Conservation (phyloP, 2,797 vertebrate genomes). For the Prunella strophiata region DNA sequence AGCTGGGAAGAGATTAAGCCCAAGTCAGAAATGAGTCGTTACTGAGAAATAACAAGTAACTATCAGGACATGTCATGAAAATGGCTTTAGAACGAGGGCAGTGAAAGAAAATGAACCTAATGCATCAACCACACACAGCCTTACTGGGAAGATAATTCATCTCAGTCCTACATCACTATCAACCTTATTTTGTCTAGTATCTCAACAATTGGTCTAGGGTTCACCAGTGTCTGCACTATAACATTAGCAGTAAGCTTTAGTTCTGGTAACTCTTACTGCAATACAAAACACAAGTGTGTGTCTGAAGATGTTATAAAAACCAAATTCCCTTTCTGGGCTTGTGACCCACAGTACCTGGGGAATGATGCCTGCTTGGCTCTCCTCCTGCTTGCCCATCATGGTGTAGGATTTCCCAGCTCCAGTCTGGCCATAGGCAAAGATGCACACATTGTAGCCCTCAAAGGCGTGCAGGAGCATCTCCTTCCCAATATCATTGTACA, state of each 20-base stretch:
- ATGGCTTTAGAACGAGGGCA: neutral
- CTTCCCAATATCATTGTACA: slow-evolving; percentile 98
- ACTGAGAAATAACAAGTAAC: neutral
- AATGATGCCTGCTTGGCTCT: slow-evolving; percentile 97
- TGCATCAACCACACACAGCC: neutral
- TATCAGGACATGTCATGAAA: neutral
- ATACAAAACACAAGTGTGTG: neutral
- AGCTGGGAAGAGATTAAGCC: slow-evolving; percentile 66
- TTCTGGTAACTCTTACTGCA: neutral
- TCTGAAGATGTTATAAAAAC: neutral
- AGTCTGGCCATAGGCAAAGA: slow-evolving; percentile 98
- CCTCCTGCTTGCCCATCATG: slow-evolving; percentile 99
- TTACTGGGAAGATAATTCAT: neutral
- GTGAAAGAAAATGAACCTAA: neutral
- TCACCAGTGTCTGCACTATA: neutral
- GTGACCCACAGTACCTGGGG: slow-evolving; percentile 84
- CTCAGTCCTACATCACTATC: neutral
- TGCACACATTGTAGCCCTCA: slow-evolving; percentile 98
- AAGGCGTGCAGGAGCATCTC: slow-evolving; percentile 98
- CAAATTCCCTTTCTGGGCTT: neutral
- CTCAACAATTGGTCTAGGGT: neutral
- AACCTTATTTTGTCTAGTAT: neutral
- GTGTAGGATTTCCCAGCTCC: slow-evolving; percentile 98
- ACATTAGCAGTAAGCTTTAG: neutral
- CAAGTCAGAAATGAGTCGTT: neutral